Percentiles rank a stretch among this genome's conserved stretches.
These are phyloP conservation scores for Sphaerophoria taeniata DNA, from an alignment of 2,888 invertebrate genomes.

Conservation along the genomic window DNA sequence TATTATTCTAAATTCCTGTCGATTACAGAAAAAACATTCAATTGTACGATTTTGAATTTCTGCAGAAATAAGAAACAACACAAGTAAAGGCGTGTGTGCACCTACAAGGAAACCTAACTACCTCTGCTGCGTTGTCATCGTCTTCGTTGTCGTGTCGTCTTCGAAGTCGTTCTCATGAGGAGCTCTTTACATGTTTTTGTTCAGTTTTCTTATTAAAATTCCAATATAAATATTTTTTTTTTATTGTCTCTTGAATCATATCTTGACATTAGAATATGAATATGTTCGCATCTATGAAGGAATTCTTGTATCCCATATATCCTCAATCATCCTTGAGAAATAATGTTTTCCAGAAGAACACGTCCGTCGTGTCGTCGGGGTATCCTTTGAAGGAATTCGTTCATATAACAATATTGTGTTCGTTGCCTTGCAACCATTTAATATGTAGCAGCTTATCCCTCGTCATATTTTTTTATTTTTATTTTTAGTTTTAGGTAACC, in stretches of 20 bases:
- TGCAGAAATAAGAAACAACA: constrained; percentile 62
- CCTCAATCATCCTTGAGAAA: constrained; percentile 69
- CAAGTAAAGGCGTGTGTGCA: constrained; percentile 51
- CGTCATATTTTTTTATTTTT: constrained; percentile 28
- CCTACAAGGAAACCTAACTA: background rate
- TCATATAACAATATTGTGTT: constrained; percentile 31
- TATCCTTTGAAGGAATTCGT: constrained; percentile 49
- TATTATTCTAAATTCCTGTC: constrained; percentile 68
- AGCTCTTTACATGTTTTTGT: constrained; percentile 36
- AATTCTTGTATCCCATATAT: constrained; percentile 56
- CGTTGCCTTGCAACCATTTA: constrained; percentile 61
- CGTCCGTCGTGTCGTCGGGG: constrained; percentile 22
- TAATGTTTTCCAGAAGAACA: constrained; percentile 54
- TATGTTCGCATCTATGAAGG: constrained; percentile 48
- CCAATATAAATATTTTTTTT: constrained; percentile 68
- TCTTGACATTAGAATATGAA: constrained; percentile 69
- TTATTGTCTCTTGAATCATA: constrained; percentile 71
- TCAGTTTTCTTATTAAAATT: constrained; percentile 72
- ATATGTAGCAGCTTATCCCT: constrained; percentile 63
- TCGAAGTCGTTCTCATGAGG: no score
- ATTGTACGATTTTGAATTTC: constrained; percentile 63
- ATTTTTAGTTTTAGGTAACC: constrained; percentile 45
- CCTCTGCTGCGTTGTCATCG: background rate
- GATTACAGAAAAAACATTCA: constrained; percentile 61
- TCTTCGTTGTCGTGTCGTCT: background rate